phyloP scores from a whole-genome alignment of 1,140 invertebrate species.

The Ylistrum balloti region DNA sequence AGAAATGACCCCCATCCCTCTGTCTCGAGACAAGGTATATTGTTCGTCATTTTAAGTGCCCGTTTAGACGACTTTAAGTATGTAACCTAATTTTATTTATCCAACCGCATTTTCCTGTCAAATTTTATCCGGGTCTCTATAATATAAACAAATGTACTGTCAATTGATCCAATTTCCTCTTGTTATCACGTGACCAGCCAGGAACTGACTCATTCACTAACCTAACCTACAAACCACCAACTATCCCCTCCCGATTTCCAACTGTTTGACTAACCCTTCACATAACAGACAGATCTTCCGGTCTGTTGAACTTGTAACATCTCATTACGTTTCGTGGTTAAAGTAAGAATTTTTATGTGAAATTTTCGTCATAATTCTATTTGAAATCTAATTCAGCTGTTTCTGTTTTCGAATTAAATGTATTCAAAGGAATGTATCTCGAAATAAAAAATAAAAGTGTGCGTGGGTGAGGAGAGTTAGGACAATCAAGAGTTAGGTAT shows the following conservation, averaged over 20 bases:
- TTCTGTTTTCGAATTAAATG: background rate
- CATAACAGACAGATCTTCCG: background rate
- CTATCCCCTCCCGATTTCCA: background rate
- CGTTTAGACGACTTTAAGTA: background rate
- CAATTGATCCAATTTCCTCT: conserved; percentile 39
- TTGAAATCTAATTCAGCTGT: background rate
- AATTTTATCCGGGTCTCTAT: background rate
- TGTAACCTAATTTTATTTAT: conserved; percentile 27
- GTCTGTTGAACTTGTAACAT: background rate
- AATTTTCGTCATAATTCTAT: background rate
- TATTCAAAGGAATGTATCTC: background rate
- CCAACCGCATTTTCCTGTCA: background rate
- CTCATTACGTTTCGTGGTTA: background rate
- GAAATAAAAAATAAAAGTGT: background rate
- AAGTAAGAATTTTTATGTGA: conserved; percentile 2
- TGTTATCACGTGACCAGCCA: background rate
- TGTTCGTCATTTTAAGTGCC: background rate
- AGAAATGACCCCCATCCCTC: background rate
- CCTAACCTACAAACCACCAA: background rate
- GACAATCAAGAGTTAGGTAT: background rate
- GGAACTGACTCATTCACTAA: background rate
- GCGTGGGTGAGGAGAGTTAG: too few species aligned
- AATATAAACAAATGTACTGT: conserved; percentile 33
- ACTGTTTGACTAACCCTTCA: background rate
- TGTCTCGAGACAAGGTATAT: background rate